Evolutionary conservation across 64 coral and sea anemone genomes (phyloP).

Genomic region (Astreopora myriophthalma): DNA sequence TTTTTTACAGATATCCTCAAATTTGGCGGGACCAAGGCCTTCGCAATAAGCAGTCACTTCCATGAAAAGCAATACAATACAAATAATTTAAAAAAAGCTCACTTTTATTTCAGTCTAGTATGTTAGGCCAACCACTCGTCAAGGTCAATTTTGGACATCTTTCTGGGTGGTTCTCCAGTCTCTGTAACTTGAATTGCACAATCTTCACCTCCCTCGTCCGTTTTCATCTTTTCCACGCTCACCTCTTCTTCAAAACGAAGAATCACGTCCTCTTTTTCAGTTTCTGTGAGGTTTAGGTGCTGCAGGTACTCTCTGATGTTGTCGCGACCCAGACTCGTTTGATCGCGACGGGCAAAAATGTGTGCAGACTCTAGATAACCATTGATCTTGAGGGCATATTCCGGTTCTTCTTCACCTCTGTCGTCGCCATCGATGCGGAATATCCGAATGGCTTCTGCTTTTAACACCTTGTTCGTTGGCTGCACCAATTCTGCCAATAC

Average conservation of each 20-base stretch:
- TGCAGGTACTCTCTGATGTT: neutral
- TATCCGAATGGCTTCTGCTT: neutral
- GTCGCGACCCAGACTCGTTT: neutral
- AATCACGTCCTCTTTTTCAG: neutral
- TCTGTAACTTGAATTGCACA: too few relatives aligned
- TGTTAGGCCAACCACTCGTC: neutral
- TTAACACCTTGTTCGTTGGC: neutral
- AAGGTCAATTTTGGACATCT: neutral
- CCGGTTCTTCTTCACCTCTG: neutral
- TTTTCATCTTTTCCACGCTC: neutral
- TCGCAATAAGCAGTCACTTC: neutral
- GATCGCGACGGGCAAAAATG: neutral
- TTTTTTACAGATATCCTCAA: neutral
- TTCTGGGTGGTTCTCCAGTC: neutral
- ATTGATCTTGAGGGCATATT: neutral
- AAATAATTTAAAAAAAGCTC: too few relatives aligned
- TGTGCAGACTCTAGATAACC: neutral
- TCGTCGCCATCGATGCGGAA: neutral
- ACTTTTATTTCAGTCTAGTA: too few relatives aligned
- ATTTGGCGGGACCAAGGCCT: neutral
- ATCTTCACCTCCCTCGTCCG: neutral
- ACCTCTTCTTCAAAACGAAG: neutral
- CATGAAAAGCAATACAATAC: too few relatives aligned
- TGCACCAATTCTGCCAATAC: neutral
- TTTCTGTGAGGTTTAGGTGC: neutral